Percentiles rank a stretch among this genome's conserved stretches.
These are phyloP conservation scores for Silurus lanzhouensis DNA, from an alignment of 2,797 vertebrate genomes.

Conservation along the genomic window DNA sequence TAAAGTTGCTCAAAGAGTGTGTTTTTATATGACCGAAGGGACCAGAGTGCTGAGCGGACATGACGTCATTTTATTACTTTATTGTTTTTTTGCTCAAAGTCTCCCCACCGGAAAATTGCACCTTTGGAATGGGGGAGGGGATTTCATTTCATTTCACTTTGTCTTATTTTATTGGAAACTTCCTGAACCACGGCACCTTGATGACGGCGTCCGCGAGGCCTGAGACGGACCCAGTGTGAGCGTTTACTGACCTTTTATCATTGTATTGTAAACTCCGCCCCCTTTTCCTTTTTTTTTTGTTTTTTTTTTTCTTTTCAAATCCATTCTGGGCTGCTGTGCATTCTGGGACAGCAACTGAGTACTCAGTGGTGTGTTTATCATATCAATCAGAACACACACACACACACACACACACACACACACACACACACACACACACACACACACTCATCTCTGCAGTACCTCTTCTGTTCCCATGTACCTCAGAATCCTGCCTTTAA, in stretches of 20 bases:
- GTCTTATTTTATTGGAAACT: not conserved
- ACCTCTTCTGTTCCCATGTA: slow-evolving; percentile 51
- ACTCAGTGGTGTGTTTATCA: slow-evolving; percentile 26
- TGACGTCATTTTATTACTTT: slow-evolving; percentile 38
- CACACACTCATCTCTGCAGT: slow-evolving; percentile 34
- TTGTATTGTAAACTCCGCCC: slow-evolving; percentile 2
- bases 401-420: slow-evolving; percentile 33
- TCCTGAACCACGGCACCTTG: slow-evolving; percentile 49
- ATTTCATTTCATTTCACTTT: not conserved
- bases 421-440: slow-evolving; percentile 22
- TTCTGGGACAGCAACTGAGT: slow-evolving; percentile 36
- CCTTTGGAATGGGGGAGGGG: slow-evolving; percentile 43
- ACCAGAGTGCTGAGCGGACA: slow-evolving; percentile 49
- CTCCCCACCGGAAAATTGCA: slow-evolving; percentile 51
- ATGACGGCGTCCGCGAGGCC: slow-evolving; percentile 39
- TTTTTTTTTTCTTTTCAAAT: not conserved
- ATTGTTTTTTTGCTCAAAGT: slow-evolving; percentile 15
- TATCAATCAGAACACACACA: slow-evolving; percentile 28
- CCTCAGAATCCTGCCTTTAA: slow-evolving; percentile 50
- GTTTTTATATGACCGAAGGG: slow-evolving; percentile 46
- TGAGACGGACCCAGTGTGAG: slow-evolving; percentile 36
- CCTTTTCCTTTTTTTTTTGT: not conserved
- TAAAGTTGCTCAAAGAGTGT: slow-evolving; percentile 44
- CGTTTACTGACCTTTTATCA: slow-evolving; percentile 42
- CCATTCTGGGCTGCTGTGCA: slow-evolving; percentile 45